Conservation (phyloP, 2,797 vertebrate species). For the Ctenopoma multispine region DNA sequence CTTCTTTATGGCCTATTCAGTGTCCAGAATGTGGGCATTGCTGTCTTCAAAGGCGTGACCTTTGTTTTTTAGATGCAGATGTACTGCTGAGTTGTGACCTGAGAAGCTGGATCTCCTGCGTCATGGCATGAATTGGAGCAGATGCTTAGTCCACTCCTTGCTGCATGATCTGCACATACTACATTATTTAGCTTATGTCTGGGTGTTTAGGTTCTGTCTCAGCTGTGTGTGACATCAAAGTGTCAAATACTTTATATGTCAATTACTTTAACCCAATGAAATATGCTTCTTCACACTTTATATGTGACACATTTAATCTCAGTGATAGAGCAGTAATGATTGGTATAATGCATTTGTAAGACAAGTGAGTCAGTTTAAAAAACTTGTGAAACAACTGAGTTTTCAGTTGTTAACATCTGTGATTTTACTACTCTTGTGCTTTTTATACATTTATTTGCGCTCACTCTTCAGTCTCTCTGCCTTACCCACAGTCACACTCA, state of each 20-base stretch:
- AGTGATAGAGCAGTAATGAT: neutral
- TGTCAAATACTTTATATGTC: no score
- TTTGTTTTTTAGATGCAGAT: no score
- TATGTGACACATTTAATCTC: neutral
- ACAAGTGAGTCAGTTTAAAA: neutral
- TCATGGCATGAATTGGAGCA: no score
- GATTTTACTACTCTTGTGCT: constrained; percentile 10
- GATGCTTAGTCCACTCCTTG: no score
- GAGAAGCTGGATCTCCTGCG: no score
- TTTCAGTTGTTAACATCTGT: constrained; percentile 3
- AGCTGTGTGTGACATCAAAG: neutral
- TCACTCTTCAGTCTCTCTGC: neutral
- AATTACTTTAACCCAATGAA: neutral
- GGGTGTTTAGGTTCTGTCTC: no score
- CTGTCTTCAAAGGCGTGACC: no score
- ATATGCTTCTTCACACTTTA: neutral
- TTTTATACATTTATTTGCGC: constrained; percentile 9
- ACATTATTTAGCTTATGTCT: no score
- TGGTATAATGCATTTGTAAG: neutral
- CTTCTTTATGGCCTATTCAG: no score
- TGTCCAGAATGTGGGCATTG: no score
- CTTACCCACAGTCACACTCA: neutral
- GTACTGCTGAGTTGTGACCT: no score
- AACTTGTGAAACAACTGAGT: neutral
- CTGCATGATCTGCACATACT: no score